phyloP scores from a whole-genome alignment of 2,888 invertebrate species.

The Therioaphis trifolii region DNA sequence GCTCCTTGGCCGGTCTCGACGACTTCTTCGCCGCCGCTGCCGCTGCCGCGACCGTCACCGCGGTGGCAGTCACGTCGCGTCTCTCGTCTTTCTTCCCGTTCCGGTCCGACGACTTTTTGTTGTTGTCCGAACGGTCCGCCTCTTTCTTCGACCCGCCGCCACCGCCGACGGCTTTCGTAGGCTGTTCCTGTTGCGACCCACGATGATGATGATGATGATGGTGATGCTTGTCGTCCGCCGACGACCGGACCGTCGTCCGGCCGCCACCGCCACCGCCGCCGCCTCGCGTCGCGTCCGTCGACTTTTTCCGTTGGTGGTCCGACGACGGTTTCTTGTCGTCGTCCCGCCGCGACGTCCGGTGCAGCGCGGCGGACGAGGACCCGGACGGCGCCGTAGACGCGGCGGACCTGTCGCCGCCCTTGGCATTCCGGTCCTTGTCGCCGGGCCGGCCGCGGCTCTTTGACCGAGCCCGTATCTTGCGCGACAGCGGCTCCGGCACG shows the following conservation, averaged over 20 bases:
- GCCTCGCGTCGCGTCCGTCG: conserved; percentile 43
- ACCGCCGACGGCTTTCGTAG: too few relatives aligned
- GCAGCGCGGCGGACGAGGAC: not conserved
- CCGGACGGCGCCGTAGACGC: too few relatives aligned
- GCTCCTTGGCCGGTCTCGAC: conserved; percentile 65
- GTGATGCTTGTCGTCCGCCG: too few relatives aligned
- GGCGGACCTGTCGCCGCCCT: conserved; percentile 17
- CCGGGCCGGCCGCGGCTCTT: conserved; percentile 37
- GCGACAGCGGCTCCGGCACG: conserved; percentile 27
- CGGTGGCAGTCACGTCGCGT: too few relatives aligned
- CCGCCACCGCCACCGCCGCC: not conserved
- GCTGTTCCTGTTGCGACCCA: conserved; percentile 21
- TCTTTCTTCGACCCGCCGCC: conserved; percentile 52
- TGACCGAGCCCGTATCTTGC: conserved; percentile 10
- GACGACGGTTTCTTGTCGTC: conserved; percentile 63
- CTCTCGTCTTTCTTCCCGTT: conserved; percentile 65
- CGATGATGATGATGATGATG: conserved; percentile 60
- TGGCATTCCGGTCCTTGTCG: conserved; percentile 27
- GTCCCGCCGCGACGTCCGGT: conserved; percentile 51
- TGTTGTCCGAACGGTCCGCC: conserved; percentile 32
- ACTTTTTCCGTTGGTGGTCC: conserved; percentile 63
- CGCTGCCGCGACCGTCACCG: too few relatives aligned
- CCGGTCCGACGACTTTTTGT: conserved; percentile 49
- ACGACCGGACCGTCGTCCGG: too few relatives aligned
- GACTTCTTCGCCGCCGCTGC: conserved; percentile 56